Base-by-base conservation (phyloP, 2,797 vertebrate species). In the Sebastes kiyomatsui region DNA sequence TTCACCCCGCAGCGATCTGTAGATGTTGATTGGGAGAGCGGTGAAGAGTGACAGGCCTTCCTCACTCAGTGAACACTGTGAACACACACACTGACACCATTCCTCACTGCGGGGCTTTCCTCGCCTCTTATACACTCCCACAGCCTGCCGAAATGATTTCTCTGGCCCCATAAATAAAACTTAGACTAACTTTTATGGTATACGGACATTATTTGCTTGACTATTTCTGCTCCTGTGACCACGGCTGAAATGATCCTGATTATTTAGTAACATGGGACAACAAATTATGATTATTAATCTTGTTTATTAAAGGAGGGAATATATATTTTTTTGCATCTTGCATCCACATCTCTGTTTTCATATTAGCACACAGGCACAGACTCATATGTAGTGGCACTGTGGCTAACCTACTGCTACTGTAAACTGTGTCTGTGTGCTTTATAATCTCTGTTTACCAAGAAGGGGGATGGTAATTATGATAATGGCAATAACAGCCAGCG, bases 31-130 rank as follows among this genome's bases (percentile, higher is more conserved):
- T 61, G 70, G 72, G 62, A 23, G 70, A 28, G 72, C 75, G 27
- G 81, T 65, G 82, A 66, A 16, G 58, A 88, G 77, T 85, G 92
- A 88, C 87, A 60, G 75, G 80, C 28, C 78, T 79, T 88, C 80
- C 75, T 82, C 87, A 65, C 81, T 82, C 85, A 66, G 52, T 12
- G 74, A 73, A 73, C 79, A 77, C 54, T 46, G 69, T 66, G 59
- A 73, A 69, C 75, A 80, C 73, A 65, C 38, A 67, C 46, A 14
- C 73, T 86, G 80, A 86, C 90, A 87, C 71, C 49, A 27, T 46
- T 84, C 54, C 64, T 77, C 67, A 60, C 82, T 65, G 76, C 22
- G 0, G 56, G 84, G 60, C 75, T 80, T 87, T 79, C 75, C 78
- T 81, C 10, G 3, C 25, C 69, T 77, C 54, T 61, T n/a, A 65